Evolutionary conservation across 2,888 invertebrate species (phyloP).

Genomic region (Kryphioiulus occultus): DNA sequence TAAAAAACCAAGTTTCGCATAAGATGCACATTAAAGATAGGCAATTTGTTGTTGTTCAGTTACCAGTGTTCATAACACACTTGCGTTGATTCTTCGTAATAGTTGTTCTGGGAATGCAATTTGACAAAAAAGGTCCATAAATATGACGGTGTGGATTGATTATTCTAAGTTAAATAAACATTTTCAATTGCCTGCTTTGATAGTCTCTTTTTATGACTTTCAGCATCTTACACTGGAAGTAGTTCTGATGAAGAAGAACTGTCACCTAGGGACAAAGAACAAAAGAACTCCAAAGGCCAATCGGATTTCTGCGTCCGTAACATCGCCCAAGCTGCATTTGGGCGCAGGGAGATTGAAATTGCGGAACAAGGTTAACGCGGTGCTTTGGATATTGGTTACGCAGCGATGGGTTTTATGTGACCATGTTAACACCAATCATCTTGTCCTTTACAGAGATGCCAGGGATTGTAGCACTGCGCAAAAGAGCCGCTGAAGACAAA

Average conservation of each 20-base stretch:
- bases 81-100: too few species aligned
- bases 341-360: slow-evolving; percentile 95
- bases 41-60: too few species aligned
- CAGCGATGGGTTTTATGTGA: background rate
- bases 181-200: background rate
- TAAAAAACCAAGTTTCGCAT: too few species aligned
- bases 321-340: slow-evolving; percentile 91
- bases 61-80: too few species aligned
- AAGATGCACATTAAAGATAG: too few species aligned
- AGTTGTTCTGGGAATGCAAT: too few species aligned
- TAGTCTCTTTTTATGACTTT: background rate
- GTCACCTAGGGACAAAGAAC: slow-evolving; percentile 88
- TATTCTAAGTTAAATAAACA: too few species aligned
- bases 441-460: slow-evolving; percentile 81
- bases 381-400: background rate
- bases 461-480: slow-evolving; percentile 92
- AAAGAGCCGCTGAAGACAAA: slow-evolving; percentile 90
- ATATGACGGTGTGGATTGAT: too few species aligned
- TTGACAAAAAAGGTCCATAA: too few species aligned
- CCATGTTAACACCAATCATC: background rate
- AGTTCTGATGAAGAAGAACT: slow-evolving; percentile 91
- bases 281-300: slow-evolving; percentile 83
- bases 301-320: slow-evolving; percentile 94
- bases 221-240: slow-evolving; percentile 76
- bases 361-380: slow-evolving; percentile 81